phyloP scores from a whole-genome alignment of 1,140 invertebrate genomes.

The Diachasma alloeum region DNA sequence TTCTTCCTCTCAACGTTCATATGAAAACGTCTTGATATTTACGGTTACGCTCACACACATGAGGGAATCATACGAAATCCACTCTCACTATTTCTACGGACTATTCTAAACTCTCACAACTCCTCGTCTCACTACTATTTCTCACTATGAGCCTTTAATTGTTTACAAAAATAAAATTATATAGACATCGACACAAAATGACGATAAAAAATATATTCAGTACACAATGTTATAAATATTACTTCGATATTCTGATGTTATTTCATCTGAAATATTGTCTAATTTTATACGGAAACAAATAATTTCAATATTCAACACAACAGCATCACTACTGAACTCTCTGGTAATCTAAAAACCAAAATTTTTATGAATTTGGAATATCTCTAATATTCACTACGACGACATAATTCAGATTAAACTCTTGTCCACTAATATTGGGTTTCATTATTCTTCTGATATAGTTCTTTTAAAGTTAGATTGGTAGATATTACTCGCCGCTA shows the following conservation, averaged over 20 bases:
- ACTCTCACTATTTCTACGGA: background rate
- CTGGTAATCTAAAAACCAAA: background rate
- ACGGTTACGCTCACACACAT: background rate
- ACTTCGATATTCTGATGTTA: background rate
- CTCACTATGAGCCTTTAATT: background rate
- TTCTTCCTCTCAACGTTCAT: background rate
- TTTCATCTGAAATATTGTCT: background rate
- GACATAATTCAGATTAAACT: constrained; percentile 36
- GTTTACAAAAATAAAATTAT: background rate
- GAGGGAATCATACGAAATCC: background rate
- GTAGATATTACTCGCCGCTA: constrained; percentile 65
- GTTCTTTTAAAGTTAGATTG: constrained; percentile 55
- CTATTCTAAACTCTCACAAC: background rate
- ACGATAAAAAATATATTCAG: background rate
- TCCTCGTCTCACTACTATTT: background rate
- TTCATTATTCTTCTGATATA: constrained; percentile 11
- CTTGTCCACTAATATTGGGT: constrained; percentile 48
- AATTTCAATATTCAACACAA: background rate
- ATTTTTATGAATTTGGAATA: background rate
- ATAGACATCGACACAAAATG: background rate
- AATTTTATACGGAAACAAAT: background rate
- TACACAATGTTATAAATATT: background rate
- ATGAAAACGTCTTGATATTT: background rate
- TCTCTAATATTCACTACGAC: background rate
- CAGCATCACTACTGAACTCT: background rate